Evolutionary conservation across 2,888 invertebrate species (phyloP), one percentile per base, ranked within the genome.

Genomic region (Neoaliturus tenellus): DNA sequence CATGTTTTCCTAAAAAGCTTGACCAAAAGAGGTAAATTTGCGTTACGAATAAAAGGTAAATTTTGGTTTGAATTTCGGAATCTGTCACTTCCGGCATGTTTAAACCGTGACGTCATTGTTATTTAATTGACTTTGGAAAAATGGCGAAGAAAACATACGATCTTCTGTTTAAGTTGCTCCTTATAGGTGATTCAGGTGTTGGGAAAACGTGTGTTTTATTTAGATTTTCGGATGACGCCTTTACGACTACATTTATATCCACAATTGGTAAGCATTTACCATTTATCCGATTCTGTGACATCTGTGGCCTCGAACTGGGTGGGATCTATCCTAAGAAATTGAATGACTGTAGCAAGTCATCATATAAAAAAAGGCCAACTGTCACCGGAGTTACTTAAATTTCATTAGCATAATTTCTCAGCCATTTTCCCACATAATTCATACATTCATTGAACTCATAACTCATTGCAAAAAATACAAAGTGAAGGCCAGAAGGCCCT

Each of bases 141-240:
- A 98, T 98, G 97, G 97, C 97, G 90, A 98, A 98, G 93, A 97
- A 97, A 93, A 97, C 98, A 87, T 98, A 98, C 93, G 98, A 98
- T 93, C 93, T 98, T 90, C 92, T 98, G 89, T 98, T 98, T 91
- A 98, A 98, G 93, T 92, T 98, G 88, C 92, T 98, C 88, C 93
- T 98, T 88, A 98, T 98, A 91, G 98, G 98, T 87, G 98, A 98
- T 91, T 97, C 97, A 80, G 98, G 98, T 88, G 98, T 98, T 87
- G 98, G 98, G 88, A 98, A 98, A 92, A 98, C 98, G 82, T 98
- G 98, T 91, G 97, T 98, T 91, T 92, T 98, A 88, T 98, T 98
- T 91, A 94, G 98, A 90, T 98, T 98, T 92, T 97, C 97, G 87
- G 98, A 98, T 91, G 98, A 98, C 92, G 97, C 97, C 88, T 98